Conservation (phyloP, 30 jellyfish, hydroid and myxozoan genomes). For the Hydractinia echinata region DNA sequence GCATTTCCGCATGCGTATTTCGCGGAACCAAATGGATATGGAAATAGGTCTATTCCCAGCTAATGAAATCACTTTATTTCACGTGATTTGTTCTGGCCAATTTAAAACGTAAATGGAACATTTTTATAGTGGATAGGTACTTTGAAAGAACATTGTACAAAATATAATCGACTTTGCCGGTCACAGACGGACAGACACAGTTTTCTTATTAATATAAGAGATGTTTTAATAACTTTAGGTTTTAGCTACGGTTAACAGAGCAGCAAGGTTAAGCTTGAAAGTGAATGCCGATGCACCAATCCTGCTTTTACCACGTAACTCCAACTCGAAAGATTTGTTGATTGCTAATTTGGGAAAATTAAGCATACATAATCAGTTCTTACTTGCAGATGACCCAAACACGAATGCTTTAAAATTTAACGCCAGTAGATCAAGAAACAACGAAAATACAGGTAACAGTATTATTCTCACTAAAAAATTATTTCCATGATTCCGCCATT, state of each 20-base stretch:
- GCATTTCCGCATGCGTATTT: too few species aligned
- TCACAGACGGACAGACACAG: too few species aligned
- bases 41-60: too few species aligned
- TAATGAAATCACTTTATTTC: too few species aligned
- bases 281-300: slow-evolving; percentile 89
- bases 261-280: slow-evolving; percentile 79
- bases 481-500: too few species aligned
- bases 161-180: too few species aligned
- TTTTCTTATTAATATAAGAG: too few species aligned
- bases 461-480: not conserved
- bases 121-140: too few species aligned
- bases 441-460: slow-evolving; percentile 2
- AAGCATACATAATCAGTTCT: slow-evolving; percentile 60
- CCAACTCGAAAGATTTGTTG: slow-evolving; percentile 58
- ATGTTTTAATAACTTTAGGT: slow-evolving; percentile 49
- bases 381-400: slow-evolving; percentile 70
- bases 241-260: slow-evolving; percentile 66
- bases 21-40: too few species aligned
- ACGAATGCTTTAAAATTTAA: slow-evolving; percentile 65
- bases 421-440: slow-evolving; percentile 58
- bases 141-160: too few species aligned
- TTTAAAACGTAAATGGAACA: too few species aligned
- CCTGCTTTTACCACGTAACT: slow-evolving; percentile 78
- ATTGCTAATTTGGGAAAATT: slow-evolving; percentile 90
- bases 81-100: too few species aligned